phyloP scores from a whole-genome alignment of 2,113 vertebrate genomes.

The Melanocharis versteri region DNA sequence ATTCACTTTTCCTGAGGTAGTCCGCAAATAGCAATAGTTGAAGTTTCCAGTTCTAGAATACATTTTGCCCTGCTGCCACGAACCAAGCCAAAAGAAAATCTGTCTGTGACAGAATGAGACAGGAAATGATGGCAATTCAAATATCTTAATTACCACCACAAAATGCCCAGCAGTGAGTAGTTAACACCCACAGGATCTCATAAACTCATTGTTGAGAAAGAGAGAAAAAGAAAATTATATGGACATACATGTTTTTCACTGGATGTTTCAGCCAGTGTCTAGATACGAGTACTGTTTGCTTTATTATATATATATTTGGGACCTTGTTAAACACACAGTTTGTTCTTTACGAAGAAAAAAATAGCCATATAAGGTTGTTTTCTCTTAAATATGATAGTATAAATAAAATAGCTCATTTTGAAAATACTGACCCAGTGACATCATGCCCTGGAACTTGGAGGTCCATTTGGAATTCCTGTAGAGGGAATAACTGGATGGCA shows the following conservation, averaged over 20 bases:
- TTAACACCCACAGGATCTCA: neutral
- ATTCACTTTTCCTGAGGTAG: neutral
- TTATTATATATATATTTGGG: neutral
- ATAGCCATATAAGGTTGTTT: neutral
- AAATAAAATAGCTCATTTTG: neutral
- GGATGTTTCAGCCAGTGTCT: neutral
- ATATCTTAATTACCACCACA: neutral
- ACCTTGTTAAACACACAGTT: neutral
- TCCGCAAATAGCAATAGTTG: neutral
- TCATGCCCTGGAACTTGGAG: neutral
- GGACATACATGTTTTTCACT: neutral
- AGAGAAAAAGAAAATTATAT: neutral
- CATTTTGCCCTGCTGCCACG: neutral
- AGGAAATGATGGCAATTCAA: neutral
- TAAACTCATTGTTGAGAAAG: neutral
- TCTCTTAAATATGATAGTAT: neutral
- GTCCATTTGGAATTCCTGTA: neutral
- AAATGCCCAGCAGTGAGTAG: neutral
- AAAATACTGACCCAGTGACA: neutral
- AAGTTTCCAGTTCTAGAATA: neutral
- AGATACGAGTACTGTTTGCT: neutral
- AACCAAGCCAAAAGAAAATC: neutral
- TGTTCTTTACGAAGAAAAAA: neutral
- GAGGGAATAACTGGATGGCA: neutral
- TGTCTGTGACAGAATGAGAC: neutral